phyloP scores from a whole-genome alignment of 2,797 vertebrate genomes.

The Anableps anableps region DNA sequence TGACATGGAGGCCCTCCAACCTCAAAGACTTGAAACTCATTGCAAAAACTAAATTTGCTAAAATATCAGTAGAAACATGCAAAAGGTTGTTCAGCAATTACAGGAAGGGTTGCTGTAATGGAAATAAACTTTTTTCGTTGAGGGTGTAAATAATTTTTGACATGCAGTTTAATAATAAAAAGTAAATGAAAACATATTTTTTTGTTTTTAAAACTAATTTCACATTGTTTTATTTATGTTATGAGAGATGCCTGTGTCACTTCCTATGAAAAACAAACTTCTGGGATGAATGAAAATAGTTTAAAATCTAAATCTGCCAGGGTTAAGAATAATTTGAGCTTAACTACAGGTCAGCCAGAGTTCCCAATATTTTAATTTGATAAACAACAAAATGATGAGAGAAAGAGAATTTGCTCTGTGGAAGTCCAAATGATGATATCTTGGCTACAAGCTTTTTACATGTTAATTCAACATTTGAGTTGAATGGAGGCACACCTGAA shows the following conservation, averaged over 20 bases:
- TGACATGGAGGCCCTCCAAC: too few relatives aligned
- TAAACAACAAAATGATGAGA: neutral
- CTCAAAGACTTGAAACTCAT: too few relatives aligned
- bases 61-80: neutral
- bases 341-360: too few relatives aligned
- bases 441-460: too few relatives aligned
- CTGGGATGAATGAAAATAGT: neutral
- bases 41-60: neutral
- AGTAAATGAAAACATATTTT: too few relatives aligned
- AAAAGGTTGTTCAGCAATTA: neutral
- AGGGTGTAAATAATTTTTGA: too few relatives aligned
- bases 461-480: too few relatives aligned
- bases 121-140: too few relatives aligned
- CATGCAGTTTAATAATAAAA: neutral
- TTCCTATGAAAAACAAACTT: neutral
- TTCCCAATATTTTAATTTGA: neutral
- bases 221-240: too few relatives aligned
- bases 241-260: neutral
- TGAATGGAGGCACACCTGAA: too few relatives aligned
- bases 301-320: neutral
- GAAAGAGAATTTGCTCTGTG: neutral
- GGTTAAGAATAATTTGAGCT: neutral
- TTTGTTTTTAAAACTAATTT: too few relatives aligned
- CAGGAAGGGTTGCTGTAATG: neutral
- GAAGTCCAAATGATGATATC: too few relatives aligned